Percentiles rank a stretch among this genome's conserved stretches.
Conservation (phyloP, 2,113 vertebrate species). For the Heliornis fulica region DNA sequence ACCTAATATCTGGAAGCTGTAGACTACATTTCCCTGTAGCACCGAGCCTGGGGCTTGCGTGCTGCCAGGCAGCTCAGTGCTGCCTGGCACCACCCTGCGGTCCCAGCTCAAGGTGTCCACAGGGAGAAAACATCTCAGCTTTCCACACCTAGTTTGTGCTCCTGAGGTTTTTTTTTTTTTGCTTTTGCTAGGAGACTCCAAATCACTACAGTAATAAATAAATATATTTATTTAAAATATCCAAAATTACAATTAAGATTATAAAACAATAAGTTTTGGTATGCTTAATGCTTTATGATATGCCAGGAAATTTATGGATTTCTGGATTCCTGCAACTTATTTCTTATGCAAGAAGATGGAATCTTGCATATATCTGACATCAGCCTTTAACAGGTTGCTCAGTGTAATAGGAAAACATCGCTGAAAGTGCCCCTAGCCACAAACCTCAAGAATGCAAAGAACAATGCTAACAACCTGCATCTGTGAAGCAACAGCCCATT, state of each 20-base stretch:
- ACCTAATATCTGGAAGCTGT: background rate
- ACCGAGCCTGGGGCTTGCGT: accelerated
- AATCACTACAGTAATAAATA: background rate
- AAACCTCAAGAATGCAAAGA: background rate
- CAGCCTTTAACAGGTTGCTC: background rate
- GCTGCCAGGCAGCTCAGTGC: background rate
- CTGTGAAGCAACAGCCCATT: background rate
- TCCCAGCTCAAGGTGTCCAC: background rate
- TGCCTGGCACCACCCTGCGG: background rate
- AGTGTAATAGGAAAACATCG: background rate
- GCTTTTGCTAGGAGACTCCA: background rate
- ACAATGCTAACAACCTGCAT: background rate
- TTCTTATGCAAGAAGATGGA: background rate
- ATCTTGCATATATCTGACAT: background rate
- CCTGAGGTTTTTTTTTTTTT: background rate
- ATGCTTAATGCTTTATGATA: no score
- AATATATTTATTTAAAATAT: accelerated
- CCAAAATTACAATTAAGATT: background rate
- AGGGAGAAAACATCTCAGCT: background rate
- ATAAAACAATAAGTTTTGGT: background rate
- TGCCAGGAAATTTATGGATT: background rate
- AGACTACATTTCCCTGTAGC: background rate
- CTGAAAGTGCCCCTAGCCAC: background rate
- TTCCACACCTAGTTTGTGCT: background rate
- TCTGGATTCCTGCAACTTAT: background rate